These are phyloP conservation scores for Bursaphelenchus okinawaensis DNA, from an alignment of 2,888 invertebrate genomes.

Conservation along the genomic window DNA sequence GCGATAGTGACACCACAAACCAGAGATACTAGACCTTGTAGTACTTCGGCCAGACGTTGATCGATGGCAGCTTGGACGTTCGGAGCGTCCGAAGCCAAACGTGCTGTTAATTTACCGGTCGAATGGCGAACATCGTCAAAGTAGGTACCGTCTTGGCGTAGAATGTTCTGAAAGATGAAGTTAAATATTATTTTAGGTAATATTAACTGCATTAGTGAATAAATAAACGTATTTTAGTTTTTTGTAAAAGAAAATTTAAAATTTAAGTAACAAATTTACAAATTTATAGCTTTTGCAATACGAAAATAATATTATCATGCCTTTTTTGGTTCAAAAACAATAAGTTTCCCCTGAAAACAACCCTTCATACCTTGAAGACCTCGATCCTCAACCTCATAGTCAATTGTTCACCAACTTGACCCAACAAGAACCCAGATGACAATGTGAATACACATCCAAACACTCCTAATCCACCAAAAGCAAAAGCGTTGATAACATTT, in stretches of 20 bases:
- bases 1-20: constrained; percentile 43
- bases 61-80: constrained; percentile 59
- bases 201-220: too few species aligned
- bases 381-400: constrained; percentile 49
- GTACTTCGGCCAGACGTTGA: constrained; percentile 34
- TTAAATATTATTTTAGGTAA: too few species aligned
- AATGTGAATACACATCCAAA: constrained; percentile 34
- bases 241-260: not conserved
- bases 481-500: constrained; percentile 4
- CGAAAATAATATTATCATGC: too few species aligned
- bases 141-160: constrained; percentile 59
- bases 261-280: too few species aligned
- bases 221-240: too few species aligned
- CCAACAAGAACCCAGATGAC: constrained; percentile 27
- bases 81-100: constrained; percentile 60
- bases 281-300: too few species aligned
- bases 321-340: too few species aligned
- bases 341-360: too few species aligned
- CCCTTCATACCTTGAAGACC: constrained; percentile 31
- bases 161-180: constrained; percentile 46
- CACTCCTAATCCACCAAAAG: constrained; percentile 23
- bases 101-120: constrained; percentile 58
- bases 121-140: constrained; percentile 59
- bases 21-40: constrained; percentile 37
- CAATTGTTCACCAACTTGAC: constrained; percentile 31